Conservation (phyloP, 2,113 vertebrate species). For the Pampusana beccarii region DNA sequence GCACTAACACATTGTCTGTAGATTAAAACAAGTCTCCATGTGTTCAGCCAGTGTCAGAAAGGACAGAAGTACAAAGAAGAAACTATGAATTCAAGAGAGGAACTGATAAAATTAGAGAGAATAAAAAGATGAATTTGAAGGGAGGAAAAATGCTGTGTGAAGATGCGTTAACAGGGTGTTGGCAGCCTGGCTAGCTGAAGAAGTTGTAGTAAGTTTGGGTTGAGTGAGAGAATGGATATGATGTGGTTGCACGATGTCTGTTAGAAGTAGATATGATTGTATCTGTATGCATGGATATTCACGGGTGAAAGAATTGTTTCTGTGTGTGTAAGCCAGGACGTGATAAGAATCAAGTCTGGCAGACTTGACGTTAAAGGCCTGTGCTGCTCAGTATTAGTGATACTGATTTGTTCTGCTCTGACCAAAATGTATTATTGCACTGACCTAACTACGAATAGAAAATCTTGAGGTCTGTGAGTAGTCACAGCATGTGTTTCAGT, state of each 20-base stretch:
- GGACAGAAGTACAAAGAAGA: neutral
- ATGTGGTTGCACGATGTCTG: neutral
- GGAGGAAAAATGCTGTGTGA: neutral
- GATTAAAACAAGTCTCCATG: neutral
- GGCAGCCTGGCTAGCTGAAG: neutral
- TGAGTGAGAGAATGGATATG: neutral
- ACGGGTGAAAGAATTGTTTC: neutral
- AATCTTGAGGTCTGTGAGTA: neutral
- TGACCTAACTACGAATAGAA: neutral
- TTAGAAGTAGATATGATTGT: neutral
- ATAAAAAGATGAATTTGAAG: neutral
- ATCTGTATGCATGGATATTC: neutral
- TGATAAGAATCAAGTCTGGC: neutral
- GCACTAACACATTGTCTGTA: neutral
- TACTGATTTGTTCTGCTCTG: neutral
- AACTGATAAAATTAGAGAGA: neutral
- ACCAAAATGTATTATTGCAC: neutral
- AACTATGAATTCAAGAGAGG: neutral
- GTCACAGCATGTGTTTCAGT: neutral
- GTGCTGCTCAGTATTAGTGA: neutral
- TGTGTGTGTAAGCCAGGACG: rapidly evolving
- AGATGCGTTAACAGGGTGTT: neutral
- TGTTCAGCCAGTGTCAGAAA: slow-evolving; percentile 5
- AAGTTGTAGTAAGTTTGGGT: neutral
- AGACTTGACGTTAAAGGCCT: neutral